phyloP scores from a whole-genome alignment of 2,797 vertebrate species.

The Dryobates pubescens region DNA sequence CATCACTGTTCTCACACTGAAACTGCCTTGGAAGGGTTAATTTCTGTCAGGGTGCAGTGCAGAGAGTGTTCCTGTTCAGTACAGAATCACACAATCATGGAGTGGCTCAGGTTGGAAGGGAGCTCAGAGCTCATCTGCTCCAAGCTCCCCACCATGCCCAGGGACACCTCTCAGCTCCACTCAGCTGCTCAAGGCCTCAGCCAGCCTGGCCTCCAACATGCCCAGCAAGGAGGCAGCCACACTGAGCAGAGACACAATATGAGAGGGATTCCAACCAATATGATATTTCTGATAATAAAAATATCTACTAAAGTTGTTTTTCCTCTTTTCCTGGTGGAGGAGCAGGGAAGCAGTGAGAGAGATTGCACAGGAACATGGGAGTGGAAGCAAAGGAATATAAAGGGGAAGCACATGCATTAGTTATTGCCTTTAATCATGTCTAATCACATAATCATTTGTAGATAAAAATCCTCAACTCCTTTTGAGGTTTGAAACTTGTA shows the following conservation, averaged over 20 bases:
- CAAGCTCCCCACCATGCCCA: too few species aligned
- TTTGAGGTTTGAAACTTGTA: not conserved
- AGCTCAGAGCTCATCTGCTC: too few species aligned
- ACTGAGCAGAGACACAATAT: not conserved
- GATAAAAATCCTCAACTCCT: not conserved
- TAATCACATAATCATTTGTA: not conserved
- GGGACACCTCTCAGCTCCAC: too few species aligned
- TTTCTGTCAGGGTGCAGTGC: not conserved
- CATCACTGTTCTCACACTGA: not conserved
- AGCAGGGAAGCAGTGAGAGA: not conserved
- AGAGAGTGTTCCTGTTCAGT: not conserved
- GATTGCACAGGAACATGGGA: accelerated
- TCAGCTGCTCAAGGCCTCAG: too few species aligned
- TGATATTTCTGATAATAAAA: too few species aligned
- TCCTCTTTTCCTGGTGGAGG: not conserved
- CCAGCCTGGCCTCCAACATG: too few species aligned
- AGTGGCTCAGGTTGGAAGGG: too few species aligned
- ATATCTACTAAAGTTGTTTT: not conserved
- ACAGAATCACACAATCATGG: not conserved
- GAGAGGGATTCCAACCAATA: not conserved
- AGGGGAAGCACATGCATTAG: accelerated
- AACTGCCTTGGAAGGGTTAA: not conserved
- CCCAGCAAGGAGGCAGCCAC: too few species aligned
- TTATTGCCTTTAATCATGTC: too few species aligned
- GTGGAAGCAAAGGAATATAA: not conserved